Evolutionary conservation across 2,113 vertebrate species (phyloP), one percentile per base, ranked within the genome.

Genomic region (Thomomys bottae): DNA sequence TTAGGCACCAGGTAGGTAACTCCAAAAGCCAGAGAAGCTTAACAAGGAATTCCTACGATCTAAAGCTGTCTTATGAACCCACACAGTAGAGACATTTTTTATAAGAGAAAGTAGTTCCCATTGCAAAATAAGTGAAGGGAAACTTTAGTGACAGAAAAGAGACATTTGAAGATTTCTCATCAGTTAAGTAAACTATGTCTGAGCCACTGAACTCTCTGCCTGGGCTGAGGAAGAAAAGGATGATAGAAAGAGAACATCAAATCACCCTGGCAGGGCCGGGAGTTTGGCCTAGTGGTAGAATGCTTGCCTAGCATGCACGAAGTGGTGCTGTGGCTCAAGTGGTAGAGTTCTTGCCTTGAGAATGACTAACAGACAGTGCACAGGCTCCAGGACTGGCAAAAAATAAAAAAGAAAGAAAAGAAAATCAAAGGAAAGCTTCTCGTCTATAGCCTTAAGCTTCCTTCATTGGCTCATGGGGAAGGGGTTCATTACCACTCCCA

Each of bases 101-200:
- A 8, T 68, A 38, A 94, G 26, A 95, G 40, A 90, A 66, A 78
- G 81, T 90, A 78, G 42, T 72, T 61, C 75, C 45, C 80, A 4
- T 71, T 88, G 45, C 40, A 40, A 93, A 84, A 76, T 71, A 80
- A 70, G 72, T 42, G 63, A 45, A 89, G 68, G 68, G 68, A 89
- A 87, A 89, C 72, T 67, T 42, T 73, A 89, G 26, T 80, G 32
- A 86, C 30, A 26, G 34, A 45, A 67, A 42, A 84, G 68, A 80
- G 59, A 79, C 42, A 64, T 36, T 24, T 64, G 57, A 72, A 24
- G 76, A 68, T 45, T 59, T 67, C 30, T 73, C 38, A n/a, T 84
- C 23, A 66, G 49, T 83, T 30, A 91, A 9, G 14, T 66, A 73
- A 28, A 40, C 57, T 61, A 26, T 77, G 49, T 67, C 68, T 40